Conservation (phyloP, 2,113 vertebrate genomes). For the Caloenas nicobarica region DNA sequence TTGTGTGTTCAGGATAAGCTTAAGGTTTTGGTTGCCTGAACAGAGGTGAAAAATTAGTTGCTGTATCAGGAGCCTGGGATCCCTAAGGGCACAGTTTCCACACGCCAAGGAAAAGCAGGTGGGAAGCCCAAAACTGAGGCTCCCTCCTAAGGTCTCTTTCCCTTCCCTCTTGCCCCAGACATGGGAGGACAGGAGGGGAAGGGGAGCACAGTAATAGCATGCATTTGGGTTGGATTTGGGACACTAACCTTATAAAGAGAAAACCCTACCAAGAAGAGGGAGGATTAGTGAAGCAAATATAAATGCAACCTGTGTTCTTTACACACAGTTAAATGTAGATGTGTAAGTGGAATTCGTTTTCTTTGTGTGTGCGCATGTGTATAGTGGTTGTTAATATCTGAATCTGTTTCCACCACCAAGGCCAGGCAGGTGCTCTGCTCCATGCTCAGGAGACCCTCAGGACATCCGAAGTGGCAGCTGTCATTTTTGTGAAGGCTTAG, state of each 20-base stretch:
- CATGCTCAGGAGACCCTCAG: background rate
- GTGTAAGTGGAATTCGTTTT: background rate
- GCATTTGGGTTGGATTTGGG: background rate
- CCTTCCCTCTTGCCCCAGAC: background rate
- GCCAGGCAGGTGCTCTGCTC: background rate
- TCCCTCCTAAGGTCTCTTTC: background rate
- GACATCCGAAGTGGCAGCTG: background rate
- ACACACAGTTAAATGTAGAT: background rate
- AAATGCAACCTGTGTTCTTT: background rate
- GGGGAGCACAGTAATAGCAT: no score
- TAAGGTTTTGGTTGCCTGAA: conserved; percentile 13
- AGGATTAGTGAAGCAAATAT: background rate
- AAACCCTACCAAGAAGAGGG: background rate
- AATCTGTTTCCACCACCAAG: background rate
- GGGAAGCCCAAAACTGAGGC: background rate
- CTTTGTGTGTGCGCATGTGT: no score
- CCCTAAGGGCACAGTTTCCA: background rate
- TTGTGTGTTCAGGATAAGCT: background rate
- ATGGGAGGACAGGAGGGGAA: background rate
- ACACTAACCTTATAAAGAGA: background rate
- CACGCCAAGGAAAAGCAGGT: background rate
- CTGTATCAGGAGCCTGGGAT: background rate
- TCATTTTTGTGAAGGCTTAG: background rate
- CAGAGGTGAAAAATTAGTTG: background rate
- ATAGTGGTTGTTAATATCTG: background rate